Evolutionary conservation across 2,797 vertebrate species (phyloP).

Genomic region (Pempheris klunzingeri): DNA sequence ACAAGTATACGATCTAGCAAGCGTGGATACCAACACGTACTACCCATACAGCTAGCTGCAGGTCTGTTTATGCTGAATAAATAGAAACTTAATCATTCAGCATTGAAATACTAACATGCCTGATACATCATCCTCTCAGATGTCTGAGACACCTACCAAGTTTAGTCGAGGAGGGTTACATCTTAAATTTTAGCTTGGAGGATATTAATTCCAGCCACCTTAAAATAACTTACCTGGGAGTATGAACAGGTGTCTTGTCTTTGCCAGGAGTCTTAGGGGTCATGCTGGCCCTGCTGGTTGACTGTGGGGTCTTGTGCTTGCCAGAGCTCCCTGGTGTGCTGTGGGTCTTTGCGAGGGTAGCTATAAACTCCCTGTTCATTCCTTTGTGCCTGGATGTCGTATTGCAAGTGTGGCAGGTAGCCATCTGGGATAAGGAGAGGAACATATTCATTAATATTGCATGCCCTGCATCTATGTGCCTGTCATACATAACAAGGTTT

Average conservation of each 20-base stretch:
- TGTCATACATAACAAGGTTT: conserved; percentile 39
- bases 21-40: conserved; percentile 18
- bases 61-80: conserved; percentile 38
- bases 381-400: conserved; percentile 88
- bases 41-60: not conserved
- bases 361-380: conserved; percentile 86
- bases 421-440: conserved; percentile 84
- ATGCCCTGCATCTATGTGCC: conserved; percentile 33
- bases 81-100: conserved; percentile 45
- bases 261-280: conserved; percentile 71
- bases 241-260: conserved; percentile 78
- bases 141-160: conserved; percentile 22
- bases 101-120: conserved; percentile 21
- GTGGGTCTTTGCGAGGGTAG: conserved; percentile 68
- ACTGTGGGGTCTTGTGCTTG: conserved; percentile 79
- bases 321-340: conserved; percentile 76
- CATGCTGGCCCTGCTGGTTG: conserved; percentile 53
- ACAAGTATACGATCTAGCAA: conserved; percentile 31
- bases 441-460: conserved; percentile 55
- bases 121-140: conserved; percentile 13
- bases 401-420: conserved; percentile 93
- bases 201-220: conserved; percentile 32
- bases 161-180: conserved; percentile 14
- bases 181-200: conserved; percentile 13
- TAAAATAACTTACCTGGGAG: conserved; percentile 78